phyloP scores from a whole-genome alignment of 2,888 invertebrate species.

The Xestoiulus laeticollis region DNA sequence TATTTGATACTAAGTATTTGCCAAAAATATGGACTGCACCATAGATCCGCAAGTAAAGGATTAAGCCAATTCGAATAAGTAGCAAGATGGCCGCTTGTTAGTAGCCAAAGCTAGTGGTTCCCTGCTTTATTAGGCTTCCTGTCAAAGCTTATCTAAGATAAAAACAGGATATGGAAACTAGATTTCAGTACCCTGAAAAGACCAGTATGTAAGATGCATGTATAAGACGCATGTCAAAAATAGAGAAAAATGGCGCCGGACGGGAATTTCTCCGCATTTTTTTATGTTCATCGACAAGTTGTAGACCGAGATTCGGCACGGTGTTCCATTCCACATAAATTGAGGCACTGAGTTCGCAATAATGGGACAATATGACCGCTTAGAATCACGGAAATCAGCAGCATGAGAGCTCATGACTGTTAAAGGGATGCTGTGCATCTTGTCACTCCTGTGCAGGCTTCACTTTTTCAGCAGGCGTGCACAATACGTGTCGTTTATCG shows the following conservation, averaged over 20 bases:
- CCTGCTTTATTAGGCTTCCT: not conserved
- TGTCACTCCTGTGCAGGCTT: no score
- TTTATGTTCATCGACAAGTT: not conserved
- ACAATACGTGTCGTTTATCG: not conserved
- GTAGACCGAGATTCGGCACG: not conserved
- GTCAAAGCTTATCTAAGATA: not conserved
- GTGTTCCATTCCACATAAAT: not conserved
- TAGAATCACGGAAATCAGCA: not conserved
- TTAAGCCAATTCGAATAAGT: not conserved
- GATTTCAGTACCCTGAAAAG: not conserved
- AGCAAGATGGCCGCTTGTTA: constrained; percentile 18
- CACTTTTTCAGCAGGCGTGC: not conserved
- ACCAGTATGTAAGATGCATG: not conserved
- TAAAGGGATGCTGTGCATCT: no score
- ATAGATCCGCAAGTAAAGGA: constrained; percentile 11
- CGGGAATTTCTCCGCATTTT: not conserved
- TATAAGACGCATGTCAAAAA: not conserved
- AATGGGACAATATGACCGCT: not conserved
- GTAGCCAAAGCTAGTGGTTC: not conserved
- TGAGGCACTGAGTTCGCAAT: constrained; percentile 2
- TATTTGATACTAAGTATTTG: not conserved
- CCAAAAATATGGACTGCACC: not conserved
- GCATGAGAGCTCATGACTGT: no score
- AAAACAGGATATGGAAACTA: not conserved
- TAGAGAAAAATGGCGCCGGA: constrained; percentile 10